phyloP scores from a whole-genome alignment of 2,113 vertebrate genomes.

The Electrona antarctica region DNA sequence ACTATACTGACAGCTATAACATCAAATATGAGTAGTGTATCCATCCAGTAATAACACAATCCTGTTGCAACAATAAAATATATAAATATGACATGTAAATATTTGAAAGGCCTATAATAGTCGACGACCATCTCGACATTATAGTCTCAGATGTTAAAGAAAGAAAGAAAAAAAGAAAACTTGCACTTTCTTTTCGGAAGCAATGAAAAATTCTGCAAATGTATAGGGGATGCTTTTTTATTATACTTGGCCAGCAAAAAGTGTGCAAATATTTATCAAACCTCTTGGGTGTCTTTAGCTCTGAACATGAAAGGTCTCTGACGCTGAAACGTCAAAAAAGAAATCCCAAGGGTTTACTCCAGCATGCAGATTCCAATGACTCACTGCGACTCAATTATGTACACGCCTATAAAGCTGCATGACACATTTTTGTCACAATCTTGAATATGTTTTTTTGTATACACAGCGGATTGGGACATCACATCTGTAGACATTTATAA shows the following conservation, averaged over 20 bases:
- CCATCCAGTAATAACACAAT: too few relatives aligned
- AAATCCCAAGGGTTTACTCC: conserved; percentile 54
- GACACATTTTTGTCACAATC: conserved; percentile 63
- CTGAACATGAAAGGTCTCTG: conserved; percentile 48
- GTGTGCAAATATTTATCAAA: conserved; percentile 69
- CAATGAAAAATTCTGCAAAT: conserved; percentile 59
- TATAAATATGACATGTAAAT: too few relatives aligned
- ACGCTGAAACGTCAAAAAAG: conserved; percentile 54
- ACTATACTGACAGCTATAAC: too few relatives aligned
- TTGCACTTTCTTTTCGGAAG: conserved; percentile 16
- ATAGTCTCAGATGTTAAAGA: too few relatives aligned
- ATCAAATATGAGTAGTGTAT: too few relatives aligned
- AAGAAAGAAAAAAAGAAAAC: too few relatives aligned
- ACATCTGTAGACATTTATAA: conserved; percentile 71
- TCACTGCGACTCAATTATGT: conserved; percentile 65
- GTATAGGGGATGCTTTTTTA: conserved; percentile 65
- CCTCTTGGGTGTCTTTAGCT: conserved; percentile 39
- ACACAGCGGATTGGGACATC: conserved; percentile 55
- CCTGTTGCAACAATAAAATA: too few relatives aligned
- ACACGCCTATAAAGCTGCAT: conserved; percentile 64
- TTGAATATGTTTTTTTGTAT: conserved; percentile 41
- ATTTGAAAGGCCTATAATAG: too few relatives aligned
- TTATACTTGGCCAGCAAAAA: conserved; percentile 71
- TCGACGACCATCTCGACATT: too few relatives aligned
- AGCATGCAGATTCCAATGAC: conserved; percentile 73